A percentile compares a stretch with the other conserved stretches of the same genome.
These are phyloP conservation scores for Myotis brandtii DNA, from an alignment of 2,113 vertebrate genomes.

Conservation along the genomic window DNA sequence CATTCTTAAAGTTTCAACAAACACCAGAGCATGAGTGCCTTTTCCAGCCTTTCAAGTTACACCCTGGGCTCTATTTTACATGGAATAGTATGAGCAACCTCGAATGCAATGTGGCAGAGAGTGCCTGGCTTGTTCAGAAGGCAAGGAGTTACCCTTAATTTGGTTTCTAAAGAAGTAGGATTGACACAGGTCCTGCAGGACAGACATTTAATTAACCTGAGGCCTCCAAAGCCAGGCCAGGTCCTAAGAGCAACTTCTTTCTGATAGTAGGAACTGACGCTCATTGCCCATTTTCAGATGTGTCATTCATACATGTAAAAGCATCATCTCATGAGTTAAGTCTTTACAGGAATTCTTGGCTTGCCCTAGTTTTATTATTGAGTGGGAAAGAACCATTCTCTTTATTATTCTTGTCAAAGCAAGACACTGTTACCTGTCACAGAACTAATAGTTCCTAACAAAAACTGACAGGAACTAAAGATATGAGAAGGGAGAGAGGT, in stretches of 20 bases:
- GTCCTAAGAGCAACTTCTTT: not conserved
- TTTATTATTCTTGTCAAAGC: conserved; percentile 70
- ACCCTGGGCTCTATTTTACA: not conserved
- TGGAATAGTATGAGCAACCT: not conserved
- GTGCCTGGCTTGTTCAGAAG: conserved; percentile 7
- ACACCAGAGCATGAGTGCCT: not conserved
- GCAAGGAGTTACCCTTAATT: not conserved
- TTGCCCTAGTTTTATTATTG: conserved; percentile 48
- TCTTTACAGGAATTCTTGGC: conserved; percentile 47
- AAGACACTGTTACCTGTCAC: conserved; percentile 51
- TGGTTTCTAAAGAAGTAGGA: not conserved
- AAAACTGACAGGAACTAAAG: conserved; percentile 27
- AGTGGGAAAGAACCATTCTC: conserved; percentile 52
- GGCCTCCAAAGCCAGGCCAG: conserved; percentile 10
- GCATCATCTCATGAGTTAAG: not conserved
- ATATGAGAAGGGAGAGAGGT: not conserved
- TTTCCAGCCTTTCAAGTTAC: not conserved
- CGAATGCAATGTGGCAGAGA: not conserved
- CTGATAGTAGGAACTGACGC: not conserved
- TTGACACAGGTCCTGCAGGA: not conserved
- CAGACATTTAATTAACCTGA: conserved; percentile 26
- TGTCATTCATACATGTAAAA: conserved; percentile 19
- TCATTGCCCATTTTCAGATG: conserved; percentile 8
- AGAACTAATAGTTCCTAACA: conserved; percentile 62
- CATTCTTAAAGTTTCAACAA: conserved; percentile 1